Evolutionary conservation across 1,140 invertebrate species (phyloP), one percentile per base, ranked within the genome.

Genomic region (Medauroidea extradentata): DNA sequence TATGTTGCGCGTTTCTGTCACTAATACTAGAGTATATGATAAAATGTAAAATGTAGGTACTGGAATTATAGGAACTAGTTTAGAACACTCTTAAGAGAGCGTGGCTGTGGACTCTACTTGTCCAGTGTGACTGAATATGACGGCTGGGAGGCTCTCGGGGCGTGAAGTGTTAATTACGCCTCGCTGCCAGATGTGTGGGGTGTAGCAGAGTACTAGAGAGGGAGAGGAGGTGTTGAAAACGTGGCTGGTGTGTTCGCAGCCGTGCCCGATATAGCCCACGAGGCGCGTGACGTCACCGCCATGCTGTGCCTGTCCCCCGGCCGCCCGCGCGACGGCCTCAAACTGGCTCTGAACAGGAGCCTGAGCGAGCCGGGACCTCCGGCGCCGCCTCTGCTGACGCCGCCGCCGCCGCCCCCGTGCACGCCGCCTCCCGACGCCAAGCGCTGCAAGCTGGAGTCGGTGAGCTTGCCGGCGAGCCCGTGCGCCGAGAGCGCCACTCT

Each of bases 341-440:
- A 80, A 61, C 74, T 85, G 61, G 76, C 79, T 57, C 68, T 85
- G 61, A 83, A 83, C 67, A 74, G 83, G 50, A 83, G 81, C 64
- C 70, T 83, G 60, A 83, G 81, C 69, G 80, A 86, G 70, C 81
- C 85, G 19, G 78, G 83, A 14, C 79, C 79, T 41, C 69, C 74
- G 50, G 71, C 52, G 19, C 52, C 44, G 49, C 57, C 61, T 4
- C 29, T 53, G 65, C 34, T 66, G 60, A 24, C 21, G n/a, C 41
- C 18, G 43, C 52, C 60, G 63, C 24, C 41, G 60, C 68, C n/a
- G 63, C 64, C 11, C 63, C 60, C 50, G 21, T 49, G 34, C 43
- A 53, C 59, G 39, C 65, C 57, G 43, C 59, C 58, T 53, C 66
- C 9, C 66, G 59, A 18, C 13, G 51, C 51, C 51, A 83, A 83